Conservation (phyloP, 2,888 invertebrate species). For the Pterostichus madidus region DNA sequence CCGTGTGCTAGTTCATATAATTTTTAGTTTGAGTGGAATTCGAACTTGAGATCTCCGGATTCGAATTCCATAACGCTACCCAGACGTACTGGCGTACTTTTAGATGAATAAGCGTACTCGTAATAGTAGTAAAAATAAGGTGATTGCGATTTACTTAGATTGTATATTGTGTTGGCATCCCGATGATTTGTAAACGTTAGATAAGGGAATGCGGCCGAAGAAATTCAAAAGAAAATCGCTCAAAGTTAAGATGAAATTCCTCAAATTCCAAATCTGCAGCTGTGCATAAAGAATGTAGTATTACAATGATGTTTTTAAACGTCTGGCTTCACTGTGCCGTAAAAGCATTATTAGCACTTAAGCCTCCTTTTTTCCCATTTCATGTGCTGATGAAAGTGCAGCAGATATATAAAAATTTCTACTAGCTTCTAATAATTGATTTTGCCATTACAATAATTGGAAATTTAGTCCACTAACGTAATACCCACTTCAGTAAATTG, state of each 20-base stretch:
- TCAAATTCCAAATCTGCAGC: constrained; percentile 42
- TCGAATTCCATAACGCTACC: too few species aligned
- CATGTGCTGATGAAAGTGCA: background rate
- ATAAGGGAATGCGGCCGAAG: constrained; percentile 7
- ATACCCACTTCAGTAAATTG: constrained; percentile 39
- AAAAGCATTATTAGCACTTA: constrained; percentile 31
- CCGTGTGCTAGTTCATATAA: too few species aligned
- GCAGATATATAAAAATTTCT: constrained; percentile 14
- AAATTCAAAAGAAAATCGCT: constrained; percentile 26
- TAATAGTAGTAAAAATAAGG: background rate
- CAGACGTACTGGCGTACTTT: too few species aligned
- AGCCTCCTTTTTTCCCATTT: background rate
- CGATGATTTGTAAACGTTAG: background rate
- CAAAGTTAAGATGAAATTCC: constrained; percentile 27
- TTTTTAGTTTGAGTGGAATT: too few species aligned
- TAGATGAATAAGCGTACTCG: background rate
- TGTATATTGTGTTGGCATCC: constrained; percentile 4
- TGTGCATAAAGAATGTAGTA: constrained; percentile 41
- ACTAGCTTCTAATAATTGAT: constrained; percentile 44
- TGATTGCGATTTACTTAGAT: background rate
- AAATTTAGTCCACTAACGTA: constrained; percentile 42
- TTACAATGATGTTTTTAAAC: constrained; percentile 24
- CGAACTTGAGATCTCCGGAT: too few species aligned
- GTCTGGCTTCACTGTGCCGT: background rate
- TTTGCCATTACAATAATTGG: constrained; percentile 49